Conservation (phyloP, 2,113 vertebrate genomes). For the Rissa tridactyla region DNA sequence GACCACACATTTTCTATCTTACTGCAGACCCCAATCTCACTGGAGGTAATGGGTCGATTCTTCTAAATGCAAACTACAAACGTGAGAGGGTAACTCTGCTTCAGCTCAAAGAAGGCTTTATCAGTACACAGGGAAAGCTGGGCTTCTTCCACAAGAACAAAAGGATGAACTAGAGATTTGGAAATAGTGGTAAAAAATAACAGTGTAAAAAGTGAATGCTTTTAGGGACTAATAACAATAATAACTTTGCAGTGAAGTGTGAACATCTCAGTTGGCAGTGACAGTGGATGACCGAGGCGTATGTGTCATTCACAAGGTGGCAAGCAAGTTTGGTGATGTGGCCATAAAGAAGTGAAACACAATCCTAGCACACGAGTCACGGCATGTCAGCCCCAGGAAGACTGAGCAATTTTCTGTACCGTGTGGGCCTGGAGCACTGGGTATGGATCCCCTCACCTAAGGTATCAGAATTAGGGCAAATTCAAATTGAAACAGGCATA, state of each 20-base stretch:
- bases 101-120: not conserved
- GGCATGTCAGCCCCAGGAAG: not conserved
- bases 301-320: not conserved
- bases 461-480: not conserved
- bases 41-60: not conserved
- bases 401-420: not conserved
- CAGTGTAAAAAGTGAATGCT: not conserved
- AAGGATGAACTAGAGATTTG: not conserved
- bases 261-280: not conserved
- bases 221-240: not conserved
- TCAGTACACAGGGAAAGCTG: not conserved
- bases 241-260: not conserved
- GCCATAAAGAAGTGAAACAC: not conserved
- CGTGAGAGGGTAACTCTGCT: not conserved
- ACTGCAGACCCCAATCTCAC: not conserved
- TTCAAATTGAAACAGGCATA: not conserved
- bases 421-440: rapidly evolving
- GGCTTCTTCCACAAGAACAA: not conserved
- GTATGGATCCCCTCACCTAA: not conserved
- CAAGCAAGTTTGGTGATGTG: not conserved
- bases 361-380: not conserved
- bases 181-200: not conserved
- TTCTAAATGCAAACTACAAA: not conserved
- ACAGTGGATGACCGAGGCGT: not conserved
- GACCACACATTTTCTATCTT: not conserved